Base-by-base conservation (phyloP, 2,888 invertebrate genomes). In the Notocelia uddmanniana region DNA sequence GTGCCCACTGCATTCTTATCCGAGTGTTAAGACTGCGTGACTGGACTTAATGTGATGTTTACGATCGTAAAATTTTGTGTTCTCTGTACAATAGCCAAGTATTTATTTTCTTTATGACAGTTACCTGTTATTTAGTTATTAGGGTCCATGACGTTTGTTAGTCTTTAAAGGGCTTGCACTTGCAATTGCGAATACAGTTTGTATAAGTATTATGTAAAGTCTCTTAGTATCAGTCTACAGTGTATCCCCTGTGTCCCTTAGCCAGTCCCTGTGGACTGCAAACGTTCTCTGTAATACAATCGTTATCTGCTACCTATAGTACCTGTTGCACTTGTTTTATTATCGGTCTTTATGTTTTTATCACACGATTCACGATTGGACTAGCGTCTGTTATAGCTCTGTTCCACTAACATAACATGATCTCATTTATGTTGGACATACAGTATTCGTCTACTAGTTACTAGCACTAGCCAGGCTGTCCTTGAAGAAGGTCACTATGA, bases 11-110 rank as follows among this genome's bases (percentile, higher is more conserved):
- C 21, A 34, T 15, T 50, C 50, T 50, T 63, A 31, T 52, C 52
- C 31, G 63, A 34, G 50, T 50, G 31, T 62, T 48, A 50, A 18
- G 3, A 13, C 26, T 19, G 19, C 48, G 50, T 63, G 59, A 59
- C 59, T 37, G 15, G 37, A 23, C 23, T 59, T 59, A 59, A 59
- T n/a, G 37, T 21, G 41, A 21, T 21, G 9, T 59, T 23, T 41
- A 41, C 41, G 41, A 41, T 41, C 9, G 41, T 21, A 23, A 59
- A 19, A 37, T 19, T 10, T 41, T 41, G 41, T 41, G 41, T 41
- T 41, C 15, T 41, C 41, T 41, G 6, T 15, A 41, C n/a, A 2
- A 34, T 11, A 11, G 11, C 34, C 11, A 11, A 37, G 13, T 13
- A 13, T 37, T 37, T 34, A 34, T 37, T 37, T 37, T 37, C 37